A percentile compares a stretch with the other conserved stretches of the same genome.
These are phyloP conservation scores for Dryomyza anilis DNA, from an alignment of 2,888 invertebrate genomes.

Conservation along the genomic window DNA sequence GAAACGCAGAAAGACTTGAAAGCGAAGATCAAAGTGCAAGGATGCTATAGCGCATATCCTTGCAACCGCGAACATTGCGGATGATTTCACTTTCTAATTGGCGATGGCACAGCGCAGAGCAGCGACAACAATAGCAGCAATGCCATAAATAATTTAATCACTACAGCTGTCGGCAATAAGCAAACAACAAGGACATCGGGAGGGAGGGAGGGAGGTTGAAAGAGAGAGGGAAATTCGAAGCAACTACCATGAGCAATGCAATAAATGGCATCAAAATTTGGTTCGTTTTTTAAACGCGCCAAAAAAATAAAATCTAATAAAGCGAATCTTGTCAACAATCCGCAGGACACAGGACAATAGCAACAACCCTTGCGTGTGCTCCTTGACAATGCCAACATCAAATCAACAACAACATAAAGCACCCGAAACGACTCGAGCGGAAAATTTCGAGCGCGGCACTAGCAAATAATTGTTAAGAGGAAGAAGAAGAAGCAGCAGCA, in stretches of 20 bases:
- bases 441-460: neutral
- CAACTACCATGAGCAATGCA: neutral
- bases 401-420: too few relatives aligned
- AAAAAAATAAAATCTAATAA: constrained; percentile 4
- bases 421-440: neutral
- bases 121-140: neutral
- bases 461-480: neutral
- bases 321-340: too few relatives aligned
- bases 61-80: neutral
- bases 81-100: constrained; percentile 21
- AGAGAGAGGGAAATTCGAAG: too few relatives aligned
- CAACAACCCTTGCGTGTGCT: too few relatives aligned
- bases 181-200: neutral
- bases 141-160: constrained; percentile 9
- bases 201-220: neutral
- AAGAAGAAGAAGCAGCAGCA: neutral
- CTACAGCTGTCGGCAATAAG: constrained; percentile 6
- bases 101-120: neutral
- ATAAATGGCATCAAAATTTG: neutral
- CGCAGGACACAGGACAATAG: too few relatives aligned
- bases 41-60: neutral
- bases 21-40: too few relatives aligned
- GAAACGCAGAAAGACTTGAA: too few relatives aligned
- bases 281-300: neutral
- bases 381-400: too few relatives aligned